Percentiles rank a stretch among this genome's conserved stretches.
phyloP scores from a whole-genome alignment of 1,140 invertebrate species.

The Philaenus spumarius region DNA sequence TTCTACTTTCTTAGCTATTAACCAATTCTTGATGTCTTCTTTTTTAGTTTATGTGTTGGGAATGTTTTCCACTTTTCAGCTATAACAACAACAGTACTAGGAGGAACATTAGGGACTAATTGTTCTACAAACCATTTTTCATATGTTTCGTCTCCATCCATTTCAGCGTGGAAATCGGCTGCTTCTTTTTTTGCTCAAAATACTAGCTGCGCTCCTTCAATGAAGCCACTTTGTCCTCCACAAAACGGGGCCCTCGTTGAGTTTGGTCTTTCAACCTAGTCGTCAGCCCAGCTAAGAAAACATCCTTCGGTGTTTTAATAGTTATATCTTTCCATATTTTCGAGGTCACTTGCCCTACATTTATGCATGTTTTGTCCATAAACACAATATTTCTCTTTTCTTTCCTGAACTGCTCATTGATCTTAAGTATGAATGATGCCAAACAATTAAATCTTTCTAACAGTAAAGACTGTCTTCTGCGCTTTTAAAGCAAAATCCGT shows the following conservation, averaged over 20 bases:
- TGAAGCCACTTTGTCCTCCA: too few relatives aligned
- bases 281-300: background rate
- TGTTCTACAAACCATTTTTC: slow-evolving; percentile 5
- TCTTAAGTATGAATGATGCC: too few relatives aligned
- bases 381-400: too few relatives aligned
- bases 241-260: background rate
- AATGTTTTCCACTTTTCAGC: background rate
- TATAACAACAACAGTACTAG: background rate
- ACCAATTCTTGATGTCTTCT: background rate
- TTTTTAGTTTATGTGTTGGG: background rate
- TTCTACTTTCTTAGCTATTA: background rate
- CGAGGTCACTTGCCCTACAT: background rate
- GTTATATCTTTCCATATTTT: background rate
- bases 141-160: background rate
- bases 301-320: slow-evolving; percentile 5
- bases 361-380: background rate
- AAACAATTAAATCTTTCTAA: background rate
- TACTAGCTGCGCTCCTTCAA: too few relatives aligned
- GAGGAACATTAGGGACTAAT: too few relatives aligned
- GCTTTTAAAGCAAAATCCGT: background rate
- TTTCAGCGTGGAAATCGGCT: slow-evolving; percentile 1
- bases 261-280: background rate
- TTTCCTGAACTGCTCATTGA: too few relatives aligned
- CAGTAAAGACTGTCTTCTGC: background rate
- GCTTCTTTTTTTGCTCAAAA: slow-evolving; percentile 1